phyloP scores from a whole-genome alignment of 53 echinoderm and acorn worm genomes.

The Hippasteria phrygiana region DNA sequence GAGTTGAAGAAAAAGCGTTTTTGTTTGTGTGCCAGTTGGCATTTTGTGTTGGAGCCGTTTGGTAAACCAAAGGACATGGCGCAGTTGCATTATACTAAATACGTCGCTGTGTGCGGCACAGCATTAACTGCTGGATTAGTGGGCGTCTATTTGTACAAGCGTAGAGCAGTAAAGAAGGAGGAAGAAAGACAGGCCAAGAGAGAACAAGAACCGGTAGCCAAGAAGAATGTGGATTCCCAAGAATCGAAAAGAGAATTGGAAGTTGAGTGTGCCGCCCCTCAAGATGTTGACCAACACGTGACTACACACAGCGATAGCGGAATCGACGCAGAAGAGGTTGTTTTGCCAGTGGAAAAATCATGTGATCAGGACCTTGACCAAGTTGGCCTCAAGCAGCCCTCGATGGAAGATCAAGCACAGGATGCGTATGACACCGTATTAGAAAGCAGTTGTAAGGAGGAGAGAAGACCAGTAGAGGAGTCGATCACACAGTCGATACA shows the following conservation, averaged over 20 bases:
- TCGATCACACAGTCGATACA: not conserved
- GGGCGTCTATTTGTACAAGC: conserved; percentile 84
- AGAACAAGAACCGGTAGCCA: conserved; percentile 14
- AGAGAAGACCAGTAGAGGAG: conserved; percentile 11
- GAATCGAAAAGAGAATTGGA: conserved; percentile 23
- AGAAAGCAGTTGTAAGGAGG: not conserved
- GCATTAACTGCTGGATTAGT: conserved; percentile 81
- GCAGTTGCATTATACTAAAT: conserved; percentile 90
- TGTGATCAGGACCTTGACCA: not conserved
- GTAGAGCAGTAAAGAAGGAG: conserved; percentile 66
- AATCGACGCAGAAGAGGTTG: not conserved
- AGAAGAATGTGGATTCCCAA: conserved; percentile 16
- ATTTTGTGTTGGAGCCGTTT: not conserved
- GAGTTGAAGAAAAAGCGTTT: not conserved
- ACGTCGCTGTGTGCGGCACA: conserved; percentile 84
- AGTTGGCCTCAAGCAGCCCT: not conserved
- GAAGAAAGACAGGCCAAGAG: conserved; percentile 31
- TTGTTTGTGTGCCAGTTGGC: conserved; percentile 16
- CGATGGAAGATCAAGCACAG: not conserved
- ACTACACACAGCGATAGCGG: not conserved
- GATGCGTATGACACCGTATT: conserved; percentile 12
- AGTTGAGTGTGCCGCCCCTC: not conserved
- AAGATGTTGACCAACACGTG: not conserved
- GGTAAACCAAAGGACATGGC: conserved; percentile 67
- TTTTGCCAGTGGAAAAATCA: not conserved